These are phyloP conservation scores for Plagodis pulveraria DNA, from an alignment of 2,888 invertebrate species.

Conservation along the genomic window DNA sequence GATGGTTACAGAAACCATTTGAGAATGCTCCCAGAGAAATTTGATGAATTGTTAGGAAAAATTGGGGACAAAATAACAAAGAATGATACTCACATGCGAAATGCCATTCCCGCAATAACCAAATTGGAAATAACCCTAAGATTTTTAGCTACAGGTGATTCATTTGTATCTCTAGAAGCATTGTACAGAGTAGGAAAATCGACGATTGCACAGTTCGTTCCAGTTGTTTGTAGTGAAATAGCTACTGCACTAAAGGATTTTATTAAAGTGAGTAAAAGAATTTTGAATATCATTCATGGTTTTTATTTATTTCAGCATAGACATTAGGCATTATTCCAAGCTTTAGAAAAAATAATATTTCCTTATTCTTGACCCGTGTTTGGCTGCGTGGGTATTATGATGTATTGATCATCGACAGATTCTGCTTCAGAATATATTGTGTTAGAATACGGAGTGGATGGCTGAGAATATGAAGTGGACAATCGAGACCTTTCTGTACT, in stretches of 20 bases:
- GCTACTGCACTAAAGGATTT: constrained; percentile 10
- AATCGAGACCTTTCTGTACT: constrained; percentile 6
- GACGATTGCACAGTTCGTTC: constrained; percentile 21
- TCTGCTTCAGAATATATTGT: constrained; percentile 6
- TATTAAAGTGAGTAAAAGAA: constrained; percentile 9
- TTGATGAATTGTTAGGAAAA: constrained; percentile 18
- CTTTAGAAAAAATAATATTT: constrained; percentile 2
- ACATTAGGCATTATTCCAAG: too few relatives aligned
- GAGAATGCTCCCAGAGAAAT: constrained; percentile 7
- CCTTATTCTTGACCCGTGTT: constrained; percentile 3
- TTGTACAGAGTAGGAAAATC: constrained; percentile 7
- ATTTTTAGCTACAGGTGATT: too few relatives aligned
- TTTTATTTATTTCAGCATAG: too few relatives aligned
- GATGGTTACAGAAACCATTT: constrained; percentile 6
- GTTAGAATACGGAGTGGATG: constrained; percentile 5
- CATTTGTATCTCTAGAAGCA: too few relatives aligned
- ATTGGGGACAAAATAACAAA: constrained; percentile 12
- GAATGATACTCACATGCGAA: too few relatives aligned
- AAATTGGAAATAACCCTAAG: too few relatives aligned
- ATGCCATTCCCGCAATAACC: too few relatives aligned
- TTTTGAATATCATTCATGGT: background rate
- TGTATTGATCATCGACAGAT: constrained; percentile 2
- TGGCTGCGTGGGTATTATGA: constrained; percentile 2
- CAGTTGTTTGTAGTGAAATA: constrained; percentile 17
- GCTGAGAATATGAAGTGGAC: constrained; percentile 5